Evolutionary conservation across 2,797 vertebrate species (phyloP).

Genomic region (Acrossocheilus fasciatus): DNA sequence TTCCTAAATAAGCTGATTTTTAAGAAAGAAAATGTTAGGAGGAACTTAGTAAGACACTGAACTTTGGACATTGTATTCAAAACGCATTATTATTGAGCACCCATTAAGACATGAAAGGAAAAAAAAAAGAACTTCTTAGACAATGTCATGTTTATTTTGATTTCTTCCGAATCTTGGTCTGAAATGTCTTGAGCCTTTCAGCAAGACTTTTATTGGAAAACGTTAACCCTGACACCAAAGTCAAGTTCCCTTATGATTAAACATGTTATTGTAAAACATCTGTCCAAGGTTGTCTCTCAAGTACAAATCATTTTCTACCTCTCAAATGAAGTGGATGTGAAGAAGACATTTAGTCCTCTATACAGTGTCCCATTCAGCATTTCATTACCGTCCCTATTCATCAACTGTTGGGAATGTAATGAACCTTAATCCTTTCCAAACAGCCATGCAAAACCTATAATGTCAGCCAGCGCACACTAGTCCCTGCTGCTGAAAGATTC

Average conservation of each 20-base stretch:
- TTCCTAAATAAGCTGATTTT: slow-evolving; percentile 46
- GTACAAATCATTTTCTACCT: background rate
- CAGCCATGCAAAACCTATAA: slow-evolving; percentile 62
- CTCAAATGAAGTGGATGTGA: slow-evolving; percentile 48
- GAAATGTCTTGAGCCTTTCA: background rate
- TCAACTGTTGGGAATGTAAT: slow-evolving; percentile 62
- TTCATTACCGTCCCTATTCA: slow-evolving; percentile 19
- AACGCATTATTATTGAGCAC: background rate
- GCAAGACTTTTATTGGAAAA: background rate
- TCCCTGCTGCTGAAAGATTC: slow-evolving; percentile 71
- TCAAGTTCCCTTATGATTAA: slow-evolving; percentile 3
- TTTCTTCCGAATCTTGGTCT: background rate
- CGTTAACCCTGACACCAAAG: slow-evolving; percentile 34
- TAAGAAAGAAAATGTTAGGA: background rate
- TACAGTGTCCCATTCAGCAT: slow-evolving; percentile 60
- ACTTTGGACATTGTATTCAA: background rate
- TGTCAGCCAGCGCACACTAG: slow-evolving; percentile 43
- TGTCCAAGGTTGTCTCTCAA: slow-evolving; percentile 23
- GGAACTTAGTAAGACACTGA: background rate
- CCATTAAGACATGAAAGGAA: background rate
- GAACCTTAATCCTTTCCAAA: slow-evolving; percentile 64
- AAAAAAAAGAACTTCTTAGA: background rate
- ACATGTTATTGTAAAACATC: background rate
- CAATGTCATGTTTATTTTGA: background rate
- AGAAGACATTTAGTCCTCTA: slow-evolving; percentile 62